phyloP scores from a whole-genome alignment of 2,888 invertebrate genomes.

The Drepanosiphum platanoidis region DNA sequence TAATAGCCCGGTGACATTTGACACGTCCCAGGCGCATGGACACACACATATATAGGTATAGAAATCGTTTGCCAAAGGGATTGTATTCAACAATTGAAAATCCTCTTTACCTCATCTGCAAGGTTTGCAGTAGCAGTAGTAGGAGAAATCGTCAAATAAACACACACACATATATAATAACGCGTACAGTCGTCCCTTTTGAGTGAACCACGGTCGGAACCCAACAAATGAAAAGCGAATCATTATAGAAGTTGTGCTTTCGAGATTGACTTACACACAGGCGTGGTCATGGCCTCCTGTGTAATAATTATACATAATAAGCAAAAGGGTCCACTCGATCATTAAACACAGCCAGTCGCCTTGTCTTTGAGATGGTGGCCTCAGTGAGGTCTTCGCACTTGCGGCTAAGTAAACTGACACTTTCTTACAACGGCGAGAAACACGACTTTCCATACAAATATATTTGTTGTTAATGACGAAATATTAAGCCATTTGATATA shows the following conservation, averaged over 20 bases:
- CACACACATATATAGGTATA: not conserved
- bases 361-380: not conserved
- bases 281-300: not conserved
- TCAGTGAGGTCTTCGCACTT: not conserved
- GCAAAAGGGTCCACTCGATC: conserved; percentile 5
- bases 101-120: not conserved
- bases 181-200: conserved; percentile 4
- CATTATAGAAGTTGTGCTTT: conserved; percentile 12
- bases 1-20: not conserved
- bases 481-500: too few species aligned
- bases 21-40: not conserved
- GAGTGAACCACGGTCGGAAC: not conserved
- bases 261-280: not conserved
- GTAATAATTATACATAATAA: conserved; percentile 7
- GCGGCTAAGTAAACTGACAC: not conserved
- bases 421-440: not conserved
- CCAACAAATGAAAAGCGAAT: conserved; percentile 42
- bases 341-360: not conserved
- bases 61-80: conserved; percentile 19
- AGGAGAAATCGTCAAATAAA: not conserved
- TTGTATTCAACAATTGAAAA: conserved; percentile 29
- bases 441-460: too few species aligned
- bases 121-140: not conserved
- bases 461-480: not conserved
- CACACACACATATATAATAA: not conserved